Evolutionary conservation across 2,888 invertebrate genomes (phyloP), one percentile per base, ranked within the genome.

Genomic region (Euplagia quadripunctaria): DNA sequence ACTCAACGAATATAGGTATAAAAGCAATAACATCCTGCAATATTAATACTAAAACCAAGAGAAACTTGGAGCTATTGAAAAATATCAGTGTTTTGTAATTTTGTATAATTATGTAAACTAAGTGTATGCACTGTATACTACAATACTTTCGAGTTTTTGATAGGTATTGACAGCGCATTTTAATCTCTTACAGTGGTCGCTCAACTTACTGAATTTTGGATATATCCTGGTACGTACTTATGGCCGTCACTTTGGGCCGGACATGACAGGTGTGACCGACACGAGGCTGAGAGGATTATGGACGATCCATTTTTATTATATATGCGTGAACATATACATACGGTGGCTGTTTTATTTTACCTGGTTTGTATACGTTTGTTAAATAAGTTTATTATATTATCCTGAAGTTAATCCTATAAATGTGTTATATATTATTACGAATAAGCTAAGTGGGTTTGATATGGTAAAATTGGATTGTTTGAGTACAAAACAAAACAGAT

Each of bases 251-350:
- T 52, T 64, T 12, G 55, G 68, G 31, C 58, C 66, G 61, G 69
- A 73, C 73, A 73, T 67, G 70, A 73, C 70, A 73, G 52, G 66
- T 67, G 69, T 73, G 70, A 70, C 42, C 51, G 42, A 73, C 46
- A 49, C 70, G 31, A 66, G 14, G 20, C 61, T 70, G 65, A 63
- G 66, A 65, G 73, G 70, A 73, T 73, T 73, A 66, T 65, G 49
- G n/a, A 66, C 20, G 58, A 16, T 61, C 65, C 31, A 49, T 70
- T 46, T 70, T 73, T 70, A 69, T 73, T 73, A 70, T 73, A 51
- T 52, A 68, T 71, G 46, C 42, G 68, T 68, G 9, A 49, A 61
- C 65, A 69, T 58, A 20, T 58, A 69, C 58, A 20, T 58, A 69
- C 58, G 20, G n/a, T 46, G 63, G 9, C 55, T 61, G 64, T 69